Percentiles rank a stretch among this genome's conserved stretches.
These are phyloP conservation scores for Chanos chanos DNA, from an alignment of 2,797 vertebrate species.

Conservation along the genomic window DNA sequence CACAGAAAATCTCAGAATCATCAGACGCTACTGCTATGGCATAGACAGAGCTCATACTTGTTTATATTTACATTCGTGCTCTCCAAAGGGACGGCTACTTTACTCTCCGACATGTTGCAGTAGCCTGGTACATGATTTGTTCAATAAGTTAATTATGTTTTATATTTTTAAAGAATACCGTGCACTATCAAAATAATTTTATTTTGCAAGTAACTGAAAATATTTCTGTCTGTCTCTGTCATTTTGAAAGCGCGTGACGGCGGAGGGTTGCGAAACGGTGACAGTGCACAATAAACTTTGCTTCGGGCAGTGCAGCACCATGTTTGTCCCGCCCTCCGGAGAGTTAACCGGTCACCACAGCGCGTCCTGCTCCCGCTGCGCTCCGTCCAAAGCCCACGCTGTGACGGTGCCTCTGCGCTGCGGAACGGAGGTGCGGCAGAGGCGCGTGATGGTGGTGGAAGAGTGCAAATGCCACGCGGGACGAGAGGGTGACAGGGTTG, in stretches of 20 bases:
- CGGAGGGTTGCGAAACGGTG: slow-evolving; percentile 63
- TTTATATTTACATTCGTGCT: too few relatives aligned
- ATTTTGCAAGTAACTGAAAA: neutral
- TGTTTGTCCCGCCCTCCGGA: slow-evolving; percentile 67
- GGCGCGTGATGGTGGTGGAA: slow-evolving; percentile 69
- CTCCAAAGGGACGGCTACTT: too few relatives aligned
- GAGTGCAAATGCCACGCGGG: slow-evolving; percentile 74
- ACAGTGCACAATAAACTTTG: slow-evolving; percentile 74
- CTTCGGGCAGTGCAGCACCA: slow-evolving; percentile 75
- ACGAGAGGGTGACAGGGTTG: slow-evolving; percentile 52
- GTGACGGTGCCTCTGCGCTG: slow-evolving; percentile 63
- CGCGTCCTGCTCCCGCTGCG: slow-evolving; percentile 70
- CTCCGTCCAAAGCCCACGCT: slow-evolving; percentile 57
- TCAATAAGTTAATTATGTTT: neutral
- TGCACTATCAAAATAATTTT: neutral
- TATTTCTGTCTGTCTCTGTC: slow-evolving; percentile 29
- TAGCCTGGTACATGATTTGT: too few relatives aligned
- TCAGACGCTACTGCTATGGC: too few relatives aligned
- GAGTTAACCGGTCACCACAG: slow-evolving; percentile 45
- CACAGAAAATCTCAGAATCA: too few relatives aligned
- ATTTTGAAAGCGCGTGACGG: slow-evolving; percentile 68
- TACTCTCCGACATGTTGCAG: too few relatives aligned
- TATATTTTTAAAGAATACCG: neutral
- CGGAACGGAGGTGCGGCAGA: slow-evolving; percentile 49
- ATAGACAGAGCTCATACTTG: too few relatives aligned